A percentile compares a stretch with the other conserved stretches of the same genome.
Evolutionary conservation across 2,113 vertebrate species (phyloP).

Genomic region (Chinchilla lanigera): DNA sequence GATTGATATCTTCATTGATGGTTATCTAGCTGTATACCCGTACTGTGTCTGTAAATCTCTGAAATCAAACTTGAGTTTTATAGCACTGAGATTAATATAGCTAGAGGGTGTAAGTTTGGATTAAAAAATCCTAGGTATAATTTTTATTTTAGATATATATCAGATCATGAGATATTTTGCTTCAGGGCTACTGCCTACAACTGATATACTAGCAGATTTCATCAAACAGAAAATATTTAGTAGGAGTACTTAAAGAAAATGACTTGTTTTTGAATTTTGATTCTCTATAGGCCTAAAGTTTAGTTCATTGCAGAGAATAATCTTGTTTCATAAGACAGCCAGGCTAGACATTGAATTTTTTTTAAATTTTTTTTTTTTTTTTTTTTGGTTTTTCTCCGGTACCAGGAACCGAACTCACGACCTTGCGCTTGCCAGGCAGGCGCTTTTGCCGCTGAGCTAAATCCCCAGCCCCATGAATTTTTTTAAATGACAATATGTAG

Average conservation of each 20-base stretch:
- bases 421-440: too few species aligned
- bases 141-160: background rate
- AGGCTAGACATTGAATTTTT: constrained; percentile 19
- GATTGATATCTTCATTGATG: background rate
- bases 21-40: background rate
- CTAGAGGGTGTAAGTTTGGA: background rate
- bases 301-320: background rate
- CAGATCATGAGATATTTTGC: background rate
- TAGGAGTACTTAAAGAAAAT: background rate
- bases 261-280: background rate
- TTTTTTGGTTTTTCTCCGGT: too few species aligned
- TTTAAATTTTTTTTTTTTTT: too few species aligned
- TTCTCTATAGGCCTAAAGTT: background rate
- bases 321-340: constrained; percentile 13
- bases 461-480: too few species aligned
- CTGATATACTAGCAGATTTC: background rate
- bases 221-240: background rate
- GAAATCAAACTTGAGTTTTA: background rate
- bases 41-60: background rate
- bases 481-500: background rate
- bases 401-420: too few species aligned
- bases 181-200: background rate
- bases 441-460: too few species aligned
- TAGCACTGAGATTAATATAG: background rate
- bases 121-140: background rate